A percentile compares a stretch with the other conserved stretches of the same genome.
Evolutionary conservation across 2,113 vertebrate genomes (phyloP).

Genomic region (Marmota monax): DNA sequence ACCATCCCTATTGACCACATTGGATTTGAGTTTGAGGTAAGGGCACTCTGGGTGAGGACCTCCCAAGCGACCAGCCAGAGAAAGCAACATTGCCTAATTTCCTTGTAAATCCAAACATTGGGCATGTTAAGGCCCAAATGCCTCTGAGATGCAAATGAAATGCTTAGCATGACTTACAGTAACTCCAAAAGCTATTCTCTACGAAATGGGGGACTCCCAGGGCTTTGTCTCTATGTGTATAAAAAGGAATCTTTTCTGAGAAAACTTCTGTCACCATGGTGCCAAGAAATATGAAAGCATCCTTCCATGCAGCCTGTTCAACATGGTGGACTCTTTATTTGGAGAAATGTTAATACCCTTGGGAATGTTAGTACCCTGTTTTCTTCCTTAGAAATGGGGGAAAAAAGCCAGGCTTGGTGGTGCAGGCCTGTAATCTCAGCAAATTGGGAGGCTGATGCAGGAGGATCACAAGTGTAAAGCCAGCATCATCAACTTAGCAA

Average conservation of each 20-base stretch:
- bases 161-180: neutral
- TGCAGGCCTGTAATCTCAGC: too few relatives aligned
- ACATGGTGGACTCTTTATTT: neutral
- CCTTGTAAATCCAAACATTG: neutral
- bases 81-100: neutral
- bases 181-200: neutral
- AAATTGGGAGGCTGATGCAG: too few relatives aligned
- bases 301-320: neutral
- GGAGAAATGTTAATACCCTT: neutral
- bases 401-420: neutral
- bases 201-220: neutral
- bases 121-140: neutral
- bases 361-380: too few relatives aligned
- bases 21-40: conserved; percentile 96
- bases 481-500: too few relatives aligned
- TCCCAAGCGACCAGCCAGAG: neutral
- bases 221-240: neutral
- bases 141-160: neutral
- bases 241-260: conserved; percentile 9
- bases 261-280: neutral
- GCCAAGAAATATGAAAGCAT: conserved; percentile 29
- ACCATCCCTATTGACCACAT: conserved; percentile 94
- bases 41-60: conserved; percentile 15
- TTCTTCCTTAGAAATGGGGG: neutral
- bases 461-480: too few relatives aligned